Percentiles rank a stretch among this genome's conserved stretches.
These are phyloP conservation scores for Pygoscelis adeliae DNA, from an alignment of 2,113 vertebrate species.

Conservation along the genomic window DNA sequence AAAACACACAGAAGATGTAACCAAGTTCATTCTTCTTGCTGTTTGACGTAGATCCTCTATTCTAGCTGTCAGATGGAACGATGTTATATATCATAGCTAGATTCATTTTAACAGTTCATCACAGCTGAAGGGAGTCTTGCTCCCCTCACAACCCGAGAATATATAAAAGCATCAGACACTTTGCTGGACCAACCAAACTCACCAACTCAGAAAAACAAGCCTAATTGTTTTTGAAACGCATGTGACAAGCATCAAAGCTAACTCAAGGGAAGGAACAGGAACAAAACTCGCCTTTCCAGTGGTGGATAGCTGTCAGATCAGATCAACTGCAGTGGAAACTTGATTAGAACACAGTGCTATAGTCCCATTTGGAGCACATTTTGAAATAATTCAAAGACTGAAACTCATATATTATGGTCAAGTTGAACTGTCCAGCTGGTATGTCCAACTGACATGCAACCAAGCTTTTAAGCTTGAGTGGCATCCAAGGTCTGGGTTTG, in stretches of 20 bases:
- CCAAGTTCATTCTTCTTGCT: not conserved
- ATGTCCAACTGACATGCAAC: not conserved
- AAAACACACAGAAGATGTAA: not conserved
- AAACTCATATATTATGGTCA: not conserved
- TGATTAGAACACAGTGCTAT: not conserved
- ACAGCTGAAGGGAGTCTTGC: not conserved
- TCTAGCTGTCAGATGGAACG: not conserved
- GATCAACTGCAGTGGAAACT: not conserved
- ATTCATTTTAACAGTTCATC: not conserved
- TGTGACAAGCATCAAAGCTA: not conserved
- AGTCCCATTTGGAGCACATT: not conserved
- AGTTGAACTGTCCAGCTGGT: not conserved
- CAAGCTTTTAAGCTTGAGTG: not conserved
- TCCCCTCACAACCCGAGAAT: not conserved
- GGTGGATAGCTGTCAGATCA: not conserved
- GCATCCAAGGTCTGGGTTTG: not conserved
- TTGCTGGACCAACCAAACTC: not conserved
- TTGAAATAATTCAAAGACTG: not conserved
- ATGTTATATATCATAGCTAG: not conserved
- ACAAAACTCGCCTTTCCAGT: not conserved
- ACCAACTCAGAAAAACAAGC: not conserved
- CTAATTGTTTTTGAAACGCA: not conserved
- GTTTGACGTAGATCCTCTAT: not conserved
- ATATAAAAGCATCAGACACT: not conserved
- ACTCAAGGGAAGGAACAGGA: not conserved